phyloP scores from a whole-genome alignment of 2,888 invertebrate species.

The Drosophila prolongata region DNA sequence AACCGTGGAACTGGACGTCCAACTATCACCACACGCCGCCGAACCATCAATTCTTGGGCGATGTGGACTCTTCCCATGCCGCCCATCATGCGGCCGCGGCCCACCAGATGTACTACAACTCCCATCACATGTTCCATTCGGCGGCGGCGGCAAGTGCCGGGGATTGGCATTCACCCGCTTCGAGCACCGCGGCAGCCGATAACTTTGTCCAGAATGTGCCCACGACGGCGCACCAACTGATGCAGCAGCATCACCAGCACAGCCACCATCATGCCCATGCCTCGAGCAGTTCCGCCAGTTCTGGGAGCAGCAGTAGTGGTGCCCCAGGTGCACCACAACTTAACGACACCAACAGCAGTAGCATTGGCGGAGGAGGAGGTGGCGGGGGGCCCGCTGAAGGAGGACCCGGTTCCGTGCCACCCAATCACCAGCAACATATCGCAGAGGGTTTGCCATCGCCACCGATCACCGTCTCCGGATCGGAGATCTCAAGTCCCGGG shows the following conservation, averaged over 20 bases:
- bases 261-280: conserved; percentile 60
- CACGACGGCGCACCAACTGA: conserved; percentile 74
- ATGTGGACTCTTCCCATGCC: conserved; percentile 84
- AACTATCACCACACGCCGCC: conserved; percentile 85
- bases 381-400: conserved; percentile 35
- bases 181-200: conserved; percentile 73
- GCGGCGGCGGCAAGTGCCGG: conserved; percentile 74
- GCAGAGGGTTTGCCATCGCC: conserved; percentile 86
- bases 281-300: conserved; percentile 78
- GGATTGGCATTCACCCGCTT: conserved; percentile 82
- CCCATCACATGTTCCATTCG: conserved; percentile 85
- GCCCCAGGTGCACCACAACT: conserved; percentile 65
- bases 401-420: conserved; percentile 19
- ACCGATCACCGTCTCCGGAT: conserved; percentile 86
- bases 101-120: conserved; percentile 85
- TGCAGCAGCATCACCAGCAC: conserved; percentile 72
- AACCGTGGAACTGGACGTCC: conserved; percentile 85
- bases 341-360: conserved; percentile 72
- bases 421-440: conserved; percentile 67
- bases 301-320: conserved; percentile 65
- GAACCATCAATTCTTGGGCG: conserved; percentile 84
- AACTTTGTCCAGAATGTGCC: conserved; percentile 79
- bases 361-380: conserved; percentile 24
- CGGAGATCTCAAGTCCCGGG: conserved; percentile 87
- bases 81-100: conserved; percentile 73